phyloP scores from a whole-genome alignment of 2,113 vertebrate genomes.

The Psephotus haematonotus region DNA sequence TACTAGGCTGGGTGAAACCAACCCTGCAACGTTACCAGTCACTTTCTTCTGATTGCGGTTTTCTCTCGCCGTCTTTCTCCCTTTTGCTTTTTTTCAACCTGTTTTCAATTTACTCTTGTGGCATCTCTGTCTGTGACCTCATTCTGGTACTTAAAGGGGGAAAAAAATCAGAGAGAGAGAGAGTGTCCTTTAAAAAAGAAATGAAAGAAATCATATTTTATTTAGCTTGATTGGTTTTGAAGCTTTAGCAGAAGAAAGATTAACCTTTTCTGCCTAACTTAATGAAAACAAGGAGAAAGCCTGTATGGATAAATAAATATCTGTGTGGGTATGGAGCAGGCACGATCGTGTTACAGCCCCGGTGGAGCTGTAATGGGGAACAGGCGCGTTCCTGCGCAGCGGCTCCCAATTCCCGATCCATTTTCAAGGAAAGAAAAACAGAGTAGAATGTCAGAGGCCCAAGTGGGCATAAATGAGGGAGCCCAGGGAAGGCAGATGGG shows the following conservation, averaged over 20 bases:
- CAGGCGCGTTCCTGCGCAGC: constrained; percentile 75
- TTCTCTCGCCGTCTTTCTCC: constrained; percentile 14
- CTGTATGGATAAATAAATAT: constrained; percentile 73
- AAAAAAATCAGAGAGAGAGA: not conserved
- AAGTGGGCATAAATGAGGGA: constrained; percentile 46
- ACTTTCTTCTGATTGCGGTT: constrained; percentile 49
- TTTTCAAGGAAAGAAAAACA: constrained; percentile 80
- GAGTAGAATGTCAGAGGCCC: constrained; percentile 72
- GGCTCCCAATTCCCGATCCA: constrained; percentile 75
- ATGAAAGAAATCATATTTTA: constrained; percentile 66
- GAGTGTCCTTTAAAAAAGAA: constrained; percentile 63
- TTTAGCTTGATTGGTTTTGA: constrained; percentile 67
- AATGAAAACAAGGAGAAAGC: constrained; percentile 71
- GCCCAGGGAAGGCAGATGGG: constrained; percentile 29
- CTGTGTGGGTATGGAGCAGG: constrained; percentile 71
- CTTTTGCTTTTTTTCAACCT: constrained; percentile 71
- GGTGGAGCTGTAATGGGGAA: constrained; percentile 79
- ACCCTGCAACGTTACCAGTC: not conserved
- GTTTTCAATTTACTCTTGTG: constrained; percentile 80
- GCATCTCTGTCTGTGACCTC: constrained; percentile 76
- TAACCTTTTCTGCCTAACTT: constrained; percentile 70
- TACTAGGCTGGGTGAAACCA: constrained; percentile 21
- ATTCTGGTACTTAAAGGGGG: constrained; percentile 54
- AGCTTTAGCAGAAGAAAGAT: constrained; percentile 65
- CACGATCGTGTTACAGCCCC: constrained; percentile 79